A percentile compares a stretch with the other conserved stretches of the same genome.
These are phyloP conservation scores for Pterostichus madidus DNA, from an alignment of 2,888 invertebrate genomes.

Conservation along the genomic window DNA sequence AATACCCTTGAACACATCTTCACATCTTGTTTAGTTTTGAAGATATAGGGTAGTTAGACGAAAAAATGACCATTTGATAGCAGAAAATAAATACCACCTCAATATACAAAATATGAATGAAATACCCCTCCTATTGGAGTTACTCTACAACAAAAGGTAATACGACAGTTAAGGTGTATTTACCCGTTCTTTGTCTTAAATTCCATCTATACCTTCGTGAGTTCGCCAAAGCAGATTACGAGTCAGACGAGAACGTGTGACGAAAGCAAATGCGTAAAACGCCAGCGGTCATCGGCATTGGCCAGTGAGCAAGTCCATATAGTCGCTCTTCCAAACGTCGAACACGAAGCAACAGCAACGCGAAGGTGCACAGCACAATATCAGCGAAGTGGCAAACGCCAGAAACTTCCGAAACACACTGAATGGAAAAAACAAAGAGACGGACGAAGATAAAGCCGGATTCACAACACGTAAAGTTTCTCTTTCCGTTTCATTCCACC, in stretches of 20 bases:
- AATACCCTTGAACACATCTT: too few species aligned
- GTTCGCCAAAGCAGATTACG: constrained; percentile 46
- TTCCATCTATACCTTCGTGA: constrained; percentile 22
- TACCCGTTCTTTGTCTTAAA: constrained; percentile 45
- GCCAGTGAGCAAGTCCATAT: not conserved
- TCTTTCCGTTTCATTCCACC: constrained; percentile 41
- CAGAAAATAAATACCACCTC: too few species aligned
- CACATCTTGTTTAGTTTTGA: too few species aligned
- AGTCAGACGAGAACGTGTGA: constrained; percentile 43
- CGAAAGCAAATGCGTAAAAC: constrained; percentile 36
- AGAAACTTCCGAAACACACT: constrained; percentile 26
- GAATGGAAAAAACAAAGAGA: constrained; percentile 43
- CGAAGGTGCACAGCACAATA: constrained; percentile 4
- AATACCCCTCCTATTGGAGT: too few species aligned
- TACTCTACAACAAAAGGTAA: not conserved
- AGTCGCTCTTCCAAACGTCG: not conserved
- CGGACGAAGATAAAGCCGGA: constrained; percentile 33
- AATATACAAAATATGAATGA: too few species aligned
- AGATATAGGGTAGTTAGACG: too few species aligned
- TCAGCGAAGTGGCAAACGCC: constrained; percentile 20
- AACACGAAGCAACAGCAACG: not conserved
- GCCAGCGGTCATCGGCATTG: constrained; percentile 23
- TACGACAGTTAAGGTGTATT: not conserved
- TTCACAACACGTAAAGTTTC: constrained; percentile 50
- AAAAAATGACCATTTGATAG: too few species aligned